Evolutionary conservation across 2,888 invertebrate species (phyloP).

Genomic region (Hoplodrina blanda): DNA sequence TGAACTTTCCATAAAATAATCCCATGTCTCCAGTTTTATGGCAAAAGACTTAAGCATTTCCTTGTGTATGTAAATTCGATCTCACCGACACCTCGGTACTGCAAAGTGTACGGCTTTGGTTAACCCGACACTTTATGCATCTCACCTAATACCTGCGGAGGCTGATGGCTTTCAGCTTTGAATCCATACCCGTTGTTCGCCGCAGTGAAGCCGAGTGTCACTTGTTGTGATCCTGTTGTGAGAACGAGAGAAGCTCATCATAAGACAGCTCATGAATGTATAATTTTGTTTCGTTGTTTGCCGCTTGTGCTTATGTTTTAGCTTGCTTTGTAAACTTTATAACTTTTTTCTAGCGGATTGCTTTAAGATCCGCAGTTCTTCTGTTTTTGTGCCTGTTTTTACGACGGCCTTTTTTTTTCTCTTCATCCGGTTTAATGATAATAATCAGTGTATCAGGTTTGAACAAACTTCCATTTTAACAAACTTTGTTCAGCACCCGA

Average conservation of each 20-base stretch:
- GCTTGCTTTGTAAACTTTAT: constrained; percentile 3
- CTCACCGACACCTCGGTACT: neutral
- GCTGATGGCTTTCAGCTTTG: constrained; percentile 29
- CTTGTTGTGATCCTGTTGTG: constrained; percentile 16
- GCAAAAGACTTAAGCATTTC: constrained; percentile 19
- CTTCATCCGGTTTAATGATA: neutral
- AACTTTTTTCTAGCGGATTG: neutral
- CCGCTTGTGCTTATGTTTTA: neutral
- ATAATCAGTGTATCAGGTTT: neutral
- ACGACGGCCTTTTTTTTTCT: neutral
- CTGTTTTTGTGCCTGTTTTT: neutral
- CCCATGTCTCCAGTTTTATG: neutral
- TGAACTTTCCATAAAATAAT: constrained; percentile 16
- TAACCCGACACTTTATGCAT: constrained; percentile 36
- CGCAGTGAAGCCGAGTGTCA: constrained; percentile 2
- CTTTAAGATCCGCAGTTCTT: neutral
- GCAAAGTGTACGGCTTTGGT: constrained; percentile 17
- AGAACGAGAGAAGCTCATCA: neutral
- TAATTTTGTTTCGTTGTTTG: constrained; percentile 8
- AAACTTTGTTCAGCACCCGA: neutral
- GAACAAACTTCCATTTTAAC: neutral
- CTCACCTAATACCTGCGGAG: constrained; percentile 17
- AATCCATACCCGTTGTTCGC: constrained; percentile 10
- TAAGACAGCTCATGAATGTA: constrained; percentile 14
- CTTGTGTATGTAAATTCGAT: constrained; percentile 28